These are phyloP conservation scores for Lepidurus apus DNA, from an alignment of 1,140 invertebrate species.

Conservation along the genomic window DNA sequence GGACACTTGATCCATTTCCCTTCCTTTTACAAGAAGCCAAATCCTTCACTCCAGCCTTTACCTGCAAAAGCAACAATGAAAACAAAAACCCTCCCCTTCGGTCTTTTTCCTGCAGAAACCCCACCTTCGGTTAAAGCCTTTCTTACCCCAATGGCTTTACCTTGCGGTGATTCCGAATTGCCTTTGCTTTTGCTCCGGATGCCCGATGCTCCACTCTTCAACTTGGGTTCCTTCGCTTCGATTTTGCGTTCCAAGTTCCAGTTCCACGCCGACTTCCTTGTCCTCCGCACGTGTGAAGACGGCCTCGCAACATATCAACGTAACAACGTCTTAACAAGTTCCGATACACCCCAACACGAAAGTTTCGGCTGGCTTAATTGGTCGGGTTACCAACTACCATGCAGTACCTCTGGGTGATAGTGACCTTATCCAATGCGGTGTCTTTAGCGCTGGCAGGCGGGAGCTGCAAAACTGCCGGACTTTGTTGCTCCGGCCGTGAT, in stretches of 20 bases:
- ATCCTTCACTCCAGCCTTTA: not conserved
- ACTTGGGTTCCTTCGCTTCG: not conserved
- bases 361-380: not conserved
- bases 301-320: conserved; percentile 16
- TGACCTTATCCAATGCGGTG: not conserved
- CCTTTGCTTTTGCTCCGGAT: not conserved
- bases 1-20: not conserved
- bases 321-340: too few species aligned
- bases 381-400: not conserved
- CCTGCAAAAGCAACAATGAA: not conserved
- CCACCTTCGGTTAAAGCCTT: not conserved
- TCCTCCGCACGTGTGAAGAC: not conserved
- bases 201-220: conserved; percentile 1
- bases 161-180: not conserved
- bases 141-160: conserved; percentile 8
- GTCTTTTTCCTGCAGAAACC: not conserved
- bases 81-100: not conserved
- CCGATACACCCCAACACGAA: not conserved
- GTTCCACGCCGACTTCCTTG: not conserved
- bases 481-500: conserved; percentile 60
- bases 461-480: conserved; percentile 32
- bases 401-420: not conserved
- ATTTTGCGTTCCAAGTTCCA: conserved; percentile 3
- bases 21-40: not conserved
- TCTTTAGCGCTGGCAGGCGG: not conserved